Percentiles rank a stretch among this genome's conserved stretches.
These are phyloP conservation scores for Ormyrus labotus DNA, from an alignment of 2,888 invertebrate genomes.

Conservation along the genomic window DNA sequence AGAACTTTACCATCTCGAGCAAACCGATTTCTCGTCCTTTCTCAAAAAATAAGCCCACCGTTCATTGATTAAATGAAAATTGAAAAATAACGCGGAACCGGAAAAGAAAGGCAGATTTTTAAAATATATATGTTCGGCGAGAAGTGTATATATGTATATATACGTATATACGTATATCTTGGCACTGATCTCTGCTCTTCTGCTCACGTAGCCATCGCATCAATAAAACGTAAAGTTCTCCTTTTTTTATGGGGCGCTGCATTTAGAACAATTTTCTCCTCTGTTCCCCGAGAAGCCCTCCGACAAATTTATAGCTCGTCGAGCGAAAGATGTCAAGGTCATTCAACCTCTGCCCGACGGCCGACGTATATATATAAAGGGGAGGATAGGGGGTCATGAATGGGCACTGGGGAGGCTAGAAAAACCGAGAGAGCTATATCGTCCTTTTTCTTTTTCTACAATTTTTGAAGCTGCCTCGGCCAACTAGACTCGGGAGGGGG, in stretches of 20 bases:
- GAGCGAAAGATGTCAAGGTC: constrained; percentile 44
- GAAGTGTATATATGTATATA: not conserved
- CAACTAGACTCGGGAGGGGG: no score
- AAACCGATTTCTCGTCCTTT: no score
- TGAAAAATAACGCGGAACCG: constrained; percentile 33
- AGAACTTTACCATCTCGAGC: not conserved
- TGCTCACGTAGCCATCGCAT: constrained; percentile 24
- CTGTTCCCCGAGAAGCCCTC: not conserved
- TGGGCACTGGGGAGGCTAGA: no score
- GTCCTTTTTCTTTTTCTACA: not conserved
- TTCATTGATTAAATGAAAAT: not conserved
- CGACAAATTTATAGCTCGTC: constrained; percentile 37
- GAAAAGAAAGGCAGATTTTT: not conserved
- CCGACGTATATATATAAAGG: not conserved
- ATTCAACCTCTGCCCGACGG: constrained; percentile 26
- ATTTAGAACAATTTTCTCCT: constrained; percentile 25
- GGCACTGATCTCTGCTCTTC: not conserved
- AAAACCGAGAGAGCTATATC: not conserved
- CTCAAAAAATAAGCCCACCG: no score
- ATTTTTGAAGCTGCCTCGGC: not conserved
- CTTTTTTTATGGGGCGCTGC: constrained; percentile 18
- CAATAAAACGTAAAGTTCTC: constrained; percentile 29
- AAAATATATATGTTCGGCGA: not conserved
- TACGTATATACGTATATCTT: constrained; percentile 17
- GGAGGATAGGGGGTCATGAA: not conserved